Evolutionary conservation across 2,888 invertebrate species (phyloP).

Genomic region (Pteria penguin): DNA sequence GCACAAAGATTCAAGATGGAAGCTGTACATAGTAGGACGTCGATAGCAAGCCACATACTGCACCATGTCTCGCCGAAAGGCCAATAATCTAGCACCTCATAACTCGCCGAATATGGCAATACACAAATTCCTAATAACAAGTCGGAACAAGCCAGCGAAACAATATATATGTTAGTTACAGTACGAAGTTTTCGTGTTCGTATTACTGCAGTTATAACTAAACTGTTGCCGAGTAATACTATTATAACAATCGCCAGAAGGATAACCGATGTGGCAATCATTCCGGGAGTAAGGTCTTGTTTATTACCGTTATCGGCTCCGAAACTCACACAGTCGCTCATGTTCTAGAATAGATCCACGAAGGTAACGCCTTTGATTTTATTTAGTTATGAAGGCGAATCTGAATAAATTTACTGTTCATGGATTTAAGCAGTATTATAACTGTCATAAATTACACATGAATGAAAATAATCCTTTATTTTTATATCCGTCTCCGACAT

Average conservation of each 20-base stretch:
- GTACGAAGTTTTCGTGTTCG: slow-evolving; percentile 92
- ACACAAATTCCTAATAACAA: slow-evolving; percentile 97
- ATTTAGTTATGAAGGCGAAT: too few species aligned
- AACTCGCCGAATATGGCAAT: slow-evolving; percentile 98
- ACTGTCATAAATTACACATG: too few species aligned
- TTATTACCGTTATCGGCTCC: too few species aligned
- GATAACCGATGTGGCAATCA: slow-evolving; percentile 21
- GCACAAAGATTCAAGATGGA: slow-evolving; percentile 99
- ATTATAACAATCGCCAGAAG: slow-evolving; percentile 81
- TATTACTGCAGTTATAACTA: slow-evolving; percentile 95
- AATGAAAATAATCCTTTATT: too few species aligned
- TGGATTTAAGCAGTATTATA: too few species aligned
- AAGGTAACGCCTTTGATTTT: too few species aligned
- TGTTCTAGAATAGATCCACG: too few species aligned
- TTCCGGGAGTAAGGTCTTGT: slow-evolving; percentile 18
- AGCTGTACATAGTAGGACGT: slow-evolving; percentile 99
- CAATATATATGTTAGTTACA: slow-evolving; percentile 92
- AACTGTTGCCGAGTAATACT: slow-evolving; percentile 94
- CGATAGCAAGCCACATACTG: slow-evolving; percentile 99
- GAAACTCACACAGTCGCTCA: background rate
- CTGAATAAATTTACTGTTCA: too few species aligned
- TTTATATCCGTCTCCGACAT: too few species aligned
- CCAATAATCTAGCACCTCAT: slow-evolving; percentile 98
- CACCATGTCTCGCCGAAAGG: slow-evolving; percentile 97
- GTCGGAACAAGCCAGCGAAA: slow-evolving; percentile 97